Conservation (phyloP, 2,797 vertebrate genomes). For the Ptychadena robeensis region DNA sequence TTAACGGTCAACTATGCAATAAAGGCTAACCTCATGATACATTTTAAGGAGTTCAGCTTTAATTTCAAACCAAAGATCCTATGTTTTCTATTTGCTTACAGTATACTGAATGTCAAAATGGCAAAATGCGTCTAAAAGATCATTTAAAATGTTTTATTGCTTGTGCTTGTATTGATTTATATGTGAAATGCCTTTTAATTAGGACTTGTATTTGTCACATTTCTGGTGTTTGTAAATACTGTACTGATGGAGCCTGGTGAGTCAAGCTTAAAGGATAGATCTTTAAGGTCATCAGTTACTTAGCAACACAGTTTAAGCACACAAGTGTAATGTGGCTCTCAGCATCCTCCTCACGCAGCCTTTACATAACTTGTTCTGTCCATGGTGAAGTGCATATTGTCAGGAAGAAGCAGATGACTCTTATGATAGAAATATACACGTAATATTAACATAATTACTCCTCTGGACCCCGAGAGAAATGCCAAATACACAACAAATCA, state of each 20-base stretch:
- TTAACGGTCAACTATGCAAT: too few relatives aligned
- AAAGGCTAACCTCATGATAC: too few relatives aligned
- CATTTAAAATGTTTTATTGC: conserved; percentile 1
- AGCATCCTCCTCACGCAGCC: conserved; percentile 39
- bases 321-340: conserved; percentile 31
- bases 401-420: neutral
- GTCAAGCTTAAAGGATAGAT: conserved; percentile 59
- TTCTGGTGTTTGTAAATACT: conserved; percentile 38
- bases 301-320: conserved; percentile 43
- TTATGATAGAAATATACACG: neutral
- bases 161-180: conserved; percentile 32
- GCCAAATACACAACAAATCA: too few relatives aligned
- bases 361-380: conserved; percentile 26
- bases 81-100: neutral
- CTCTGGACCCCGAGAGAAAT: too few relatives aligned
- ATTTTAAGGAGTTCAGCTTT: too few relatives aligned
- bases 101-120: neutral
- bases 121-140: neutral
- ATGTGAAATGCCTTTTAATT: conserved; percentile 9
- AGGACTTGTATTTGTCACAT: conserved; percentile 32
- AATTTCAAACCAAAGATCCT: neutral
- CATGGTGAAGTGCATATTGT: neutral
- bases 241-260: conserved; percentile 48
- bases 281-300: conserved; percentile 60
- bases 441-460: too few relatives aligned